Conservation (phyloP, 2,888 invertebrate genomes). For the Chironomus riparius region DNA sequence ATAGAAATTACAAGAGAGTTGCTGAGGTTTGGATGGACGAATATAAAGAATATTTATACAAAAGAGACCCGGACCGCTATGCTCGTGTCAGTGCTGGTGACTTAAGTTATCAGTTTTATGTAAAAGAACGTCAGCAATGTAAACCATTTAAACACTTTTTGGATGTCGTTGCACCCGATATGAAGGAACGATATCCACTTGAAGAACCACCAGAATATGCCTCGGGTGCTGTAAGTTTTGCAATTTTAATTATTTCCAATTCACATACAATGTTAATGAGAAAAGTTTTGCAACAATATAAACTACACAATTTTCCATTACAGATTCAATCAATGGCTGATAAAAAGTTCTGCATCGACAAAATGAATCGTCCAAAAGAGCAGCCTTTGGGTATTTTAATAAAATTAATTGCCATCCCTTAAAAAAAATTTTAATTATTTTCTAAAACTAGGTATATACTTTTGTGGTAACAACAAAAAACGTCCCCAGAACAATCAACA, state of each 20-base stretch:
- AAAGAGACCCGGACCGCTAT: slow-evolving; percentile 62
- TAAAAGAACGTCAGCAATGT: slow-evolving; percentile 67
- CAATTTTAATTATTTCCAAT: slow-evolving; percentile 46
- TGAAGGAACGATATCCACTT: slow-evolving; percentile 58
- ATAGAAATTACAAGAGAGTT: slow-evolving; percentile 79
- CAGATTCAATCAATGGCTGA: slow-evolving; percentile 54
- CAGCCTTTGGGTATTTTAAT: slow-evolving; percentile 31
- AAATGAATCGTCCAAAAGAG: slow-evolving; percentile 43
- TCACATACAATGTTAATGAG: not conserved
- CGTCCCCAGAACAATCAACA: slow-evolving; percentile 36
- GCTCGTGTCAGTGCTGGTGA: slow-evolving; percentile 70
- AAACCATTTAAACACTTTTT: slow-evolving; percentile 94
- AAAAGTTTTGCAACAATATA: not conserved
- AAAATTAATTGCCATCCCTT: not conserved
- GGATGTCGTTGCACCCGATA: slow-evolving; percentile 69
- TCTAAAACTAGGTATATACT: slow-evolving; percentile 32
- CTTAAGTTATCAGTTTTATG: slow-evolving; percentile 61
- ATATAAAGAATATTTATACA: slow-evolving; percentile 78
- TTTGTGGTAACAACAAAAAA: slow-evolving; percentile 34
- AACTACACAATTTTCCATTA: slow-evolving; percentile 28
- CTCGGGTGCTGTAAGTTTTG: slow-evolving; percentile 54
- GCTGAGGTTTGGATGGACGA: slow-evolving; percentile 99
- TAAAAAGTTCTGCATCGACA: slow-evolving; percentile 62
- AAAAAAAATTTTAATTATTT: not conserved
- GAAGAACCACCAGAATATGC: slow-evolving; percentile 75